These are phyloP conservation scores for Stenurella melanura DNA, from an alignment of 2,888 invertebrate genomes.

Conservation along the genomic window DNA sequence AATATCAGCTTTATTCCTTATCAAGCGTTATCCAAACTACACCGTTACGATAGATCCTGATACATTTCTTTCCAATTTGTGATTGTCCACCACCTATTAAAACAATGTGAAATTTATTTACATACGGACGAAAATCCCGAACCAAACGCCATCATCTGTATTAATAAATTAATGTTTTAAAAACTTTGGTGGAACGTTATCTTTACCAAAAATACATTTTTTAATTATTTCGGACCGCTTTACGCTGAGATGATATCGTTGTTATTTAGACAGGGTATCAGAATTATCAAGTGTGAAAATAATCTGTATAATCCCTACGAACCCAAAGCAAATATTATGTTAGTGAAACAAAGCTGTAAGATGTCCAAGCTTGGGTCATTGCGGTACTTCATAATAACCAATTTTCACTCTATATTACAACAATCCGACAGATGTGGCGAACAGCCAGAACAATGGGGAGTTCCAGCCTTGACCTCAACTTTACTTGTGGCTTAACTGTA, in stretches of 20 bases:
- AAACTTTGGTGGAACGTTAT: too few relatives aligned
- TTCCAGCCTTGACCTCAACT: slow-evolving; percentile 42
- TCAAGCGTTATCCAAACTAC: too few relatives aligned
- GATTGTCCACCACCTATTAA: too few relatives aligned
- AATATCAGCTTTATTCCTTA: too few relatives aligned
- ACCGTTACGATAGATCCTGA: too few relatives aligned
- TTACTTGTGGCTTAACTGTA: slow-evolving; percentile 15
- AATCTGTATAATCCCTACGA: neutral
- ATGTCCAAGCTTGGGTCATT: slow-evolving; percentile 19
- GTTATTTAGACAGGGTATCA: neutral
- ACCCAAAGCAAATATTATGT: slow-evolving; percentile 14
- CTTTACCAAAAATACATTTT: too few relatives aligned
- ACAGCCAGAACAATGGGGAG: slow-evolving; percentile 44
- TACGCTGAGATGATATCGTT: neutral
- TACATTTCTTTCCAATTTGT: too few relatives aligned
- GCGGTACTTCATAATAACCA: slow-evolving; percentile 21
- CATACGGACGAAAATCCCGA: too few relatives aligned
- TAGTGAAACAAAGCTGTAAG: slow-evolving; percentile 13
- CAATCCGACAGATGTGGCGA: slow-evolving; percentile 43
- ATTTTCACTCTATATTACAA: slow-evolving; percentile 25
- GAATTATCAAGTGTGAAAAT: neutral
- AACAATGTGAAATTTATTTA: too few relatives aligned
- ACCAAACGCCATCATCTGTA: too few relatives aligned
- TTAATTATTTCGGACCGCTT: too few relatives aligned
- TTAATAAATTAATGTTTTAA: too few relatives aligned